phyloP scores from a whole-genome alignment of 2,797 vertebrate genomes.

The Gadopsis bispinosus region DNA sequence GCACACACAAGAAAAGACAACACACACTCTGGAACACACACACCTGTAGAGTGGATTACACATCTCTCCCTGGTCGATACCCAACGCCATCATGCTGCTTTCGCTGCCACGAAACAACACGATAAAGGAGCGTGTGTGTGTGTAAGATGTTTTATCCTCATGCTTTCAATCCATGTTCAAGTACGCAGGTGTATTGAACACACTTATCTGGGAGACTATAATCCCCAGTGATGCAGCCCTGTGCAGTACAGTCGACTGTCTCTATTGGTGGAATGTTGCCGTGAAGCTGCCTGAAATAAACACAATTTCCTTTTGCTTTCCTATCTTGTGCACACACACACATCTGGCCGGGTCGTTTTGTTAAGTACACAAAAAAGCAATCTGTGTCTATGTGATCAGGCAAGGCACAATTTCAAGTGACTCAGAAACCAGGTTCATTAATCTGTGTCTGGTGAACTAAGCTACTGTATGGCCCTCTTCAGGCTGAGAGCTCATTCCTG shows the following conservation, averaged over 20 bases:
- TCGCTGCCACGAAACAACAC: constrained; percentile 55
- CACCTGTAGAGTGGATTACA: constrained; percentile 71
- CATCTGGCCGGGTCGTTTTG: constrained; percentile 24
- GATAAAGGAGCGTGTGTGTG: constrained; percentile 21
- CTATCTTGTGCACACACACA: constrained; percentile 31
- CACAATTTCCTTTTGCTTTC: constrained; percentile 62
- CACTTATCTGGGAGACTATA: constrained; percentile 61
- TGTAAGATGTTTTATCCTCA: background rate
- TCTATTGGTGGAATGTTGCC: constrained; percentile 28
- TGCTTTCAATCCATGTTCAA: constrained; percentile 53
- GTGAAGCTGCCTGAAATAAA: constrained; percentile 52
- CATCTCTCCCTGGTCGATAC: constrained; percentile 57
- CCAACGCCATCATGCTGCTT: constrained; percentile 62
- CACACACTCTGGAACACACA: constrained; percentile 50
- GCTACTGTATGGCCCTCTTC: background rate
- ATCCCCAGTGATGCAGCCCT: constrained; percentile 60
- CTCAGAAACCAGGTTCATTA: background rate
- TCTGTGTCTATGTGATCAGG: background rate
- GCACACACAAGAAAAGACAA: constrained; percentile 29
- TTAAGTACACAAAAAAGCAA: constrained; percentile 10
- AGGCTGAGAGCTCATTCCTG: background rate
- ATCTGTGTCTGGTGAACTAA: background rate
- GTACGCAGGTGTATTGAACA: constrained; percentile 56
- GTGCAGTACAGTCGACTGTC: constrained; percentile 22
- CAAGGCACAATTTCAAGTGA: background rate